These are phyloP conservation scores for Dendroctonus valens DNA, from an alignment of 1,140 invertebrate genomes.

Conservation along the genomic window DNA sequence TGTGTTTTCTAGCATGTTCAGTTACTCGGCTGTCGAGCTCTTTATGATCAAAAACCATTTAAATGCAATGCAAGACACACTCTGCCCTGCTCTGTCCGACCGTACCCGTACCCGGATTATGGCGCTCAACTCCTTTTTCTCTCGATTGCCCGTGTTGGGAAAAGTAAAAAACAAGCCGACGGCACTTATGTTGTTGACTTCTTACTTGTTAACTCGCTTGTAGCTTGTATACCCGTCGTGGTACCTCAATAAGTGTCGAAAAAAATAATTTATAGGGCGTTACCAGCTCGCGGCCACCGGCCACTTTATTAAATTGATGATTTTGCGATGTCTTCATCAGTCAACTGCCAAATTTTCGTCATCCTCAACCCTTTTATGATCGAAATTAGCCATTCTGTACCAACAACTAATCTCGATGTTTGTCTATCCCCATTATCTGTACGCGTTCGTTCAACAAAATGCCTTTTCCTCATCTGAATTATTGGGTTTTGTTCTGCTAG, in stretches of 20 bases:
- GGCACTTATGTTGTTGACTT: slow-evolving; percentile 31
- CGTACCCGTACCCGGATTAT: slow-evolving; percentile 29
- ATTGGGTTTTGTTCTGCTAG: no score
- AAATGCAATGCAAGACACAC: slow-evolving; percentile 33
- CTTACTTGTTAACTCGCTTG: slow-evolving; percentile 30
- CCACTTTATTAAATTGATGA: slow-evolving; percentile 16
- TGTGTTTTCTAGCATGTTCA: slow-evolving; percentile 24
- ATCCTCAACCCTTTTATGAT: no score
- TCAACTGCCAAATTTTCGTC: background rate
- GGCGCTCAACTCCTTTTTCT: slow-evolving; percentile 22
- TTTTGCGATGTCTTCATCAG: background rate
- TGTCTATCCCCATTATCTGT: no score
- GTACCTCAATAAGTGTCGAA: slow-evolving; percentile 30
- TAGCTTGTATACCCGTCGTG: slow-evolving; percentile 33
- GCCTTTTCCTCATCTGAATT: no score
- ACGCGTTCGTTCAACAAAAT: no score
- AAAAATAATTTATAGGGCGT: slow-evolving; percentile 31
- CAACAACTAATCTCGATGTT: no score
- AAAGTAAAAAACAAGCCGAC: slow-evolving; percentile 31
- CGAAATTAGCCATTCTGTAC: no score
- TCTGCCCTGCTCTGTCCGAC: slow-evolving; percentile 26
- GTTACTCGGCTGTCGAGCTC: slow-evolving; percentile 6
- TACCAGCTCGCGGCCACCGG: slow-evolving; percentile 2
- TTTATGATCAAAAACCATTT: slow-evolving; percentile 31
- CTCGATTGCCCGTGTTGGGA: slow-evolving; percentile 28